Evolutionary conservation across 2,113 vertebrate genomes (phyloP).

Genomic region (Aspidoscelis tigris): DNA sequence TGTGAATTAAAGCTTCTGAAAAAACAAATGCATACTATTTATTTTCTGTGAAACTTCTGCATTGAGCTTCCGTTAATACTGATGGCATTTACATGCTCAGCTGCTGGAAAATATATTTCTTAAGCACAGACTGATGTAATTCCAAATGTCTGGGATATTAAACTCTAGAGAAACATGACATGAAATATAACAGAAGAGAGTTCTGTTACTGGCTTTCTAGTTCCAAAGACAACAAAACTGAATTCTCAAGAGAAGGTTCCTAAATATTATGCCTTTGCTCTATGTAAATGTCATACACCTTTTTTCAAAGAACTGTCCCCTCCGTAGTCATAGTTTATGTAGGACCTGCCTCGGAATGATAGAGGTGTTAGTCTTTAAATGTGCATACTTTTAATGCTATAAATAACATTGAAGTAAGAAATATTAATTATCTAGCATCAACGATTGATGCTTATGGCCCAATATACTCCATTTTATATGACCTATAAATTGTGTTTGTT

Average conservation of each 20-base stretch:
- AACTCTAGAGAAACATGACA: slow-evolving; percentile 7
- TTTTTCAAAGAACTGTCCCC: background rate
- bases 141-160: background rate
- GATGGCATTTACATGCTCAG: slow-evolving; percentile 10
- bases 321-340: background rate
- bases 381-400: background rate
- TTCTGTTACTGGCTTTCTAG: background rate
- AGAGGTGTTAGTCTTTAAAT: background rate
- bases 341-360: background rate
- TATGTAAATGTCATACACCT: background rate
- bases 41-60: slow-evolving; percentile 15
- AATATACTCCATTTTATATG: no score
- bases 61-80: slow-evolving; percentile 1
- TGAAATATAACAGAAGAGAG: slow-evolving; percentile 16
- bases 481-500: no score
- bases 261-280: background rate
- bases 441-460: background rate
- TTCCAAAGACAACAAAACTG: slow-evolving; percentile 21
- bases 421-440: background rate
- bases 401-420: background rate
- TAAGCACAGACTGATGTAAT: background rate
- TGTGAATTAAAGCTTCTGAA: background rate
- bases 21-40: background rate
- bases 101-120: slow-evolving; percentile 29
- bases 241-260: background rate